Evolutionary conservation across 2,797 vertebrate species (phyloP), one percentile per base, ranked within the genome.

Genomic region (Chlorospingus flavigularis): DNA sequence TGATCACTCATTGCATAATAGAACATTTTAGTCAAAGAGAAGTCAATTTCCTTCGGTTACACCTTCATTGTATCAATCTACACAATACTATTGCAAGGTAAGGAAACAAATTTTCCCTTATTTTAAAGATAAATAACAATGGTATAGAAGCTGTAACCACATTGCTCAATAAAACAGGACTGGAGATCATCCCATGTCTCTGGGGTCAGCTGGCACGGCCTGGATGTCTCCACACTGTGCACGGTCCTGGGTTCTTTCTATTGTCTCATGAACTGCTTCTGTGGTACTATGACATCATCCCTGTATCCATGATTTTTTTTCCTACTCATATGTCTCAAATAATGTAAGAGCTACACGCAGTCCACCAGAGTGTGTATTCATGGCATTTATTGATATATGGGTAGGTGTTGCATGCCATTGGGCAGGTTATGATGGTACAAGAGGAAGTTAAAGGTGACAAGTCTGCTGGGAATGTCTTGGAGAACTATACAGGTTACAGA

Each of bases 21-120:
- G 74, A 95, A 90, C 58, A 89, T 79, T 95, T 95, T 80, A 62
- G 60, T 84, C 73, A 60, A 88, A 84, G 66, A 92, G 55, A 92
- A 94, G 77, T 33, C 39, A 58, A 68, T 58, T 89, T 91, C 58
- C 68, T 94, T 96, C 86, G 65, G 67, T 95, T 88, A 80, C 33
- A 42, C 53, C 68, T 66, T 66, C 20, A 5, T 43, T 82, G 30
- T n/a, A 58, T 43, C 25, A 26, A 55, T 55, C 16, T 21, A 12
- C 20, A 40, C 47, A 35, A 35, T 31, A 60, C 13, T 55, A 54
- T 4, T 65, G 35, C 43, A 71, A 88, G 20, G 19, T 45, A 81
- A 80, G 24, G 10, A 86, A 78, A 65, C 63, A 2, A 58, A 33
- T 13, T 72, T 75, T 80, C 54, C 9, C 42, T 28, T 74, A 26